Evolutionary conservation across 37 sponge, comb jelly and placozoan species (phyloP).

Genomic region (Geodia barretti): DNA sequence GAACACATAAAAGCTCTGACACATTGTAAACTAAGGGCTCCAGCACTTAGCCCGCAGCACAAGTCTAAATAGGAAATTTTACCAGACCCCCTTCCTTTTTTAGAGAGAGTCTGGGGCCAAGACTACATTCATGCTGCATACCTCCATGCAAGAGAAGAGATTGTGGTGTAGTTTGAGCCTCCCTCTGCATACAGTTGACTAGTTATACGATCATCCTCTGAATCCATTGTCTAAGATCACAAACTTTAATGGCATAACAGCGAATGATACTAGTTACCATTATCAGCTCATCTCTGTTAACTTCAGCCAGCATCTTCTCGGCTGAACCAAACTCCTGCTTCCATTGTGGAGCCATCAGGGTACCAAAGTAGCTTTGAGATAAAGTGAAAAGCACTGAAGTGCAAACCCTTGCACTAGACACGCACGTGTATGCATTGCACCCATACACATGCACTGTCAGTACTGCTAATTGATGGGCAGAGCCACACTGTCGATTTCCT

Average conservation of each 20-base stretch:
- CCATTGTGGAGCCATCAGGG: slow-evolving; percentile 64
- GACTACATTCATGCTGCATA: slow-evolving; percentile 2
- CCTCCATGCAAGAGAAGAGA: slow-evolving; percentile 78
- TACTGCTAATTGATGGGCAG: no score
- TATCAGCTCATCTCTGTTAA: background rate
- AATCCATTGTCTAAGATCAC: slow-evolving; percentile 17
- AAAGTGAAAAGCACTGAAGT: no score
- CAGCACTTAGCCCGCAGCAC: no score
- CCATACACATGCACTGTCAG: no score
- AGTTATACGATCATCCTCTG: slow-evolving; percentile 21
- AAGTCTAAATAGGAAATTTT: no score
- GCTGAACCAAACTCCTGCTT: slow-evolving; percentile 20
- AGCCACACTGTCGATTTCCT: no score
- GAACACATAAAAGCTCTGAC: no score
- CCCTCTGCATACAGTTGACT: slow-evolving; percentile 31
- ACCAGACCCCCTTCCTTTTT: no score
- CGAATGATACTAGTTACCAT: background rate
- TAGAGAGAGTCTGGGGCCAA: no score
- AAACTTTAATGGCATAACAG: background rate
- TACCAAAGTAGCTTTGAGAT: slow-evolving; percentile 60
- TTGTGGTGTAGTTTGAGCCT: slow-evolving; percentile 63
- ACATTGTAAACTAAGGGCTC: no score
- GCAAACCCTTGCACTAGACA: no score
- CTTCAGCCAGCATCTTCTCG: slow-evolving; percentile 13
- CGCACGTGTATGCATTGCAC: no score